These are phyloP conservation scores for Galeopterus variegatus DNA, from an alignment of 2,113 vertebrate species.

Conservation along the genomic window DNA sequence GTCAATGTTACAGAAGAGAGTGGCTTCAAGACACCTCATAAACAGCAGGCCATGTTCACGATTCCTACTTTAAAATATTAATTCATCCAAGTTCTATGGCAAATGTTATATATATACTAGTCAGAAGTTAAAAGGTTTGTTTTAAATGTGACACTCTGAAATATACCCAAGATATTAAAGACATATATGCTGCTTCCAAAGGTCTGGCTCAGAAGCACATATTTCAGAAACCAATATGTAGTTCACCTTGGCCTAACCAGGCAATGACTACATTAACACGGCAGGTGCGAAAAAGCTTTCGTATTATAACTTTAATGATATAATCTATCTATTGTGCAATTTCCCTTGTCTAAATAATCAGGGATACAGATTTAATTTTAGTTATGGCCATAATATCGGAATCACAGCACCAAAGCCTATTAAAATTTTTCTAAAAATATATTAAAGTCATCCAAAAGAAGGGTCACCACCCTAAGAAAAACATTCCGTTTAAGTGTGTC, in stretches of 20 bases:
- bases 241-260: not conserved
- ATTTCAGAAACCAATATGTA: slow-evolving; percentile 56
- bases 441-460: slow-evolving; percentile 66
- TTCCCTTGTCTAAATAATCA: slow-evolving; percentile 66
- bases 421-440: slow-evolving; percentile 69
- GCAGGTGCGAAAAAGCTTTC: slow-evolving; percentile 1
- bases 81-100: not conserved
- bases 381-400: slow-evolving; percentile 63
- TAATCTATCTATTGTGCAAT: slow-evolving; percentile 59
- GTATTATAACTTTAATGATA: slow-evolving; percentile 69
- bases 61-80: slow-evolving; percentile 54
- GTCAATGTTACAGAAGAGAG: not conserved
- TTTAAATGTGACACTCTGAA: slow-evolving; percentile 73
- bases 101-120: slow-evolving; percentile 20
- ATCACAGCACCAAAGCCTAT: slow-evolving; percentile 23
- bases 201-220: not conserved
- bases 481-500: slow-evolving; percentile 65
- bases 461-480: slow-evolving; percentile 63
- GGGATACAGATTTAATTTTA: slow-evolving; percentile 67
- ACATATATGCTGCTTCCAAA: slow-evolving; percentile 70
- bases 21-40: not conserved
- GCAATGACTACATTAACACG: slow-evolving; percentile 54
- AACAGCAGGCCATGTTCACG: slow-evolving; percentile 4
- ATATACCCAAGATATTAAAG: slow-evolving; percentile 51
- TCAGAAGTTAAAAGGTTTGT: slow-evolving; percentile 58